Evolutionary conservation across 2,113 vertebrate species (phyloP).

Genomic region (Lampris incognitus): DNA sequence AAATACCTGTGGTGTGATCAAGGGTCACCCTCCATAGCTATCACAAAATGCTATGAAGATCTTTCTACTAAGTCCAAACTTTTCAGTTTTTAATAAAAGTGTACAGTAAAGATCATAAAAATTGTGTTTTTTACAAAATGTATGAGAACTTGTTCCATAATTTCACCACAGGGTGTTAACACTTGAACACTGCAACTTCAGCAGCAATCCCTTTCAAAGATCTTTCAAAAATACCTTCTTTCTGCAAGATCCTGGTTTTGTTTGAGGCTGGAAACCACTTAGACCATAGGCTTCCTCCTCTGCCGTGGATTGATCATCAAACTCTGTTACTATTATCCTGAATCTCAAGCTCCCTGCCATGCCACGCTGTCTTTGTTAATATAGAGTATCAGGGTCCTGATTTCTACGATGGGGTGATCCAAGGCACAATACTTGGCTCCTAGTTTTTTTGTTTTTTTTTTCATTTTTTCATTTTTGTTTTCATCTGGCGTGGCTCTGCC

Average conservation of each 20-base stretch:
- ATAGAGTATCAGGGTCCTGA: conserved; percentile 48
- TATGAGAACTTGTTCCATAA: neutral
- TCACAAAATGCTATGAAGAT: neutral
- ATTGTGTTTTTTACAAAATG: neutral
- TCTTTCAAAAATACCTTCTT: neutral
- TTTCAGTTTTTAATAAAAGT: neutral
- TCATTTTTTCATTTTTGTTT: conserved; percentile 6
- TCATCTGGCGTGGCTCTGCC: conserved; percentile 63
- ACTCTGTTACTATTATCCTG: conserved; percentile 5
- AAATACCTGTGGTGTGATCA: conserved; percentile 32
- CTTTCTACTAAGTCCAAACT: neutral
- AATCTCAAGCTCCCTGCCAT: conserved; percentile 53
- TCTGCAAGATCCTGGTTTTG: conserved; percentile 15
- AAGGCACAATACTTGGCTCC: conserved; percentile 18
- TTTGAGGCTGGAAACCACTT: neutral
- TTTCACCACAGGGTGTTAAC: neutral
- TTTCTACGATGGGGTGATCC: conserved; percentile 55
- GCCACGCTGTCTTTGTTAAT: conserved; percentile 42
- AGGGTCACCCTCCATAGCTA: neutral
- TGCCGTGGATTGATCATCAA: conserved; percentile 31
- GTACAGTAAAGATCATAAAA: neutral
- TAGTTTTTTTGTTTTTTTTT: conserved; percentile 16
- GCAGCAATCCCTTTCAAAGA: too few species aligned
- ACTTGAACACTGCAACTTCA: neutral
- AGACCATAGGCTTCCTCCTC: conserved; percentile 16